Percentiles rank a stretch among this genome's conserved stretches.
phyloP scores from a whole-genome alignment of 2,888 invertebrate species.

The Drosophila siamana region DNA sequence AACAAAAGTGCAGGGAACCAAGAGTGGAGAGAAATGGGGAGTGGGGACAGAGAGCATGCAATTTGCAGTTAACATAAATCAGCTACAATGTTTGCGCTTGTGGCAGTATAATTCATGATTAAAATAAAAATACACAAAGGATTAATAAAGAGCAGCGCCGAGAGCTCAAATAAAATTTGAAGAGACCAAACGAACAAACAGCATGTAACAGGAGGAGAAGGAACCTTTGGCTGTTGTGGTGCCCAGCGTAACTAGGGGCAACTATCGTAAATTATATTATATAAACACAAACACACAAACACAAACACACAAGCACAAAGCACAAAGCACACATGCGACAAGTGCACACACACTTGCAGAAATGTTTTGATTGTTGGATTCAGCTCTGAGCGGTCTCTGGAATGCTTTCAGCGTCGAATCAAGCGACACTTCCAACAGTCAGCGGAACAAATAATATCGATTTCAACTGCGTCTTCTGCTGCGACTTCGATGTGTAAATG shows the following conservation, averaged over 20 bases:
- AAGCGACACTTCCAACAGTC: conserved; percentile 15
- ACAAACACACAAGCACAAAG: conserved; percentile 10
- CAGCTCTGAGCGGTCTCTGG: conserved; percentile 1
- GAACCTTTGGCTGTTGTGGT: conserved; percentile 53
- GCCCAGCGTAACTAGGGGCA: conserved; percentile 72
- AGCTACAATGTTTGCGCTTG: conserved; percentile 47
- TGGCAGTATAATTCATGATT: conserved; percentile 62
- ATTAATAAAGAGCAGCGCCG: conserved; percentile 60
- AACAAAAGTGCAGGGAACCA: background rate
- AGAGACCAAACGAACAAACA: background rate
- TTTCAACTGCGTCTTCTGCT: conserved; percentile 57
- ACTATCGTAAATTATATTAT: conserved; percentile 44
- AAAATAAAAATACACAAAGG: conserved; percentile 73
- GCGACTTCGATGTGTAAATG: conserved; percentile 47
- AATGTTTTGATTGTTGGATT: conserved; percentile 47
- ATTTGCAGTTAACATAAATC: conserved; percentile 61
- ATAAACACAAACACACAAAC: conserved; percentile 27
- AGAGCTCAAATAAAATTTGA: conserved; percentile 34
- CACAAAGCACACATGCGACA: conserved; percentile 9
- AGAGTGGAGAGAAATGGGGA: background rate
- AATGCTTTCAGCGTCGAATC: conserved; percentile 10
- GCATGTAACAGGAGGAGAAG: background rate
- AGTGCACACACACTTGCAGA: conserved; percentile 27
- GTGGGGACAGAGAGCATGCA: background rate
- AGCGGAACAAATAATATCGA: conserved; percentile 44